Base-by-base conservation (phyloP, 2,888 invertebrate species). In the Slavum lentiscoides region DNA sequence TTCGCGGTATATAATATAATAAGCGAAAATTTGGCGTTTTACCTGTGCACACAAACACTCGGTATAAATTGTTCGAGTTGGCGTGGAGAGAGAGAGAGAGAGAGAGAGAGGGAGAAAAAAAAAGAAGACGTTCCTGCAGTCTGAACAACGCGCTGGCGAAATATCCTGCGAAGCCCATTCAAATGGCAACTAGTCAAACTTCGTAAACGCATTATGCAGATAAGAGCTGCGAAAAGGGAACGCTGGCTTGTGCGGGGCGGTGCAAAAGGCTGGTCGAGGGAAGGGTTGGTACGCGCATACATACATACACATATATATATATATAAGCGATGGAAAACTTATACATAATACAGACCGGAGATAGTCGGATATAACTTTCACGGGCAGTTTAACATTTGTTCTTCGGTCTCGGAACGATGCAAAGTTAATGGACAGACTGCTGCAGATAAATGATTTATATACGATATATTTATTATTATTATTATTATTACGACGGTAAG, bases 351-450 rank as follows among this genome's bases (percentile, higher is more conserved):
- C 73, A n/a, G 62, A 62, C 49, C 49, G 53, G 53, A 74, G 73
- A 74, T 62, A n/a, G 62, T 23, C 30, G 73, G 62, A 62, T 74
- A 49, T 74, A 74, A 74, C 73, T 74, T 74, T 74, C 62, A 74
- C 73, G 62, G 73, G 73, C 62, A 62, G 73, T 74, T 74, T 74
- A 74, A 74, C 73, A 74, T 74, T 74, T 74, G 49, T 62, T 74
- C 62, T 53, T 74, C 62, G 73, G 73, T 15, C 55, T 49, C 73
- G 61, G 23, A 61, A 73, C 49, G 73, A 19, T 11, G 43, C 43
- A 66, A 66, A 62, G 62, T 74, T 74, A 74, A 74, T 49, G 73
- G 62, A 74, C 62, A n/a, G 49, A 62, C 61, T 37, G 62, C 67
- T 19, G 55, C 55, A 7, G 62, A 62, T 74, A 62, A 74, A 23